Evolutionary conservation across 2,888 invertebrate species (phyloP).

Genomic region (Drepana falcataria): DNA sequence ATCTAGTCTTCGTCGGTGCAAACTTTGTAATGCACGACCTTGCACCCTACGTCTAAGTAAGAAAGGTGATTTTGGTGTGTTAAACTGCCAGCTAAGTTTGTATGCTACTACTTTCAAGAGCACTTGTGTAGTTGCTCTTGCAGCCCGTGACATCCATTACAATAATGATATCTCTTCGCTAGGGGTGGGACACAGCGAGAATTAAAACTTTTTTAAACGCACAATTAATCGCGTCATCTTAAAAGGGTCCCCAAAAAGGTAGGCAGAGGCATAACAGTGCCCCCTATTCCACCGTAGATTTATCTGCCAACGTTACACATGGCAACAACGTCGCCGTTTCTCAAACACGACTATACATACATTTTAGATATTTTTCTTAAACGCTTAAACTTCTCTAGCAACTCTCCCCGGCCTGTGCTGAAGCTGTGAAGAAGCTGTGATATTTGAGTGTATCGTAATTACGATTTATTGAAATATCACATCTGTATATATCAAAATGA

Average conservation of each 20-base stretch:
- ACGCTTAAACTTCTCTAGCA: no score
- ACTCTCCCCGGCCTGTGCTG: no score
- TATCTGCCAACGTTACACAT: no score
- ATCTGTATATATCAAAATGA: no score
- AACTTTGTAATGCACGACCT: slow-evolving; percentile 25
- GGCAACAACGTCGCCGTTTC: no score
- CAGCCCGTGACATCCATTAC: slow-evolving; percentile 76
- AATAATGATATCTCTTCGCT: slow-evolving; percentile 62
- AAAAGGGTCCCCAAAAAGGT: neutral
- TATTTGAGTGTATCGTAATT: no score
- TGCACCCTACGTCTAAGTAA: slow-evolving; percentile 8
- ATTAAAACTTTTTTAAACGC: neutral
- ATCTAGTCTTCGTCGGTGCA: slow-evolving; percentile 49
- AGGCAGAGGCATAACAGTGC: neutral
- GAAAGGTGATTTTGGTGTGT: slow-evolving; percentile 26
- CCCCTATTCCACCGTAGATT: no score
- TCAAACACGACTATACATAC: no score
- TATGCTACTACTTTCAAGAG: slow-evolving; percentile 55
- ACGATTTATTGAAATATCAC: no score
- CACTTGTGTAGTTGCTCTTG: slow-evolving; percentile 68
- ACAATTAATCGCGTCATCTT: neutral
- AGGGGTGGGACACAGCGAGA: slow-evolving; percentile 40
- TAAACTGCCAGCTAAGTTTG: slow-evolving; percentile 14
- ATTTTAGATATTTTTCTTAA: no score
- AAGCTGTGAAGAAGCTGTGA: no score